Percentiles rank a stretch among this genome's conserved stretches.
Conservation (phyloP, 2,797 vertebrate species). For the Momotus momota region DNA sequence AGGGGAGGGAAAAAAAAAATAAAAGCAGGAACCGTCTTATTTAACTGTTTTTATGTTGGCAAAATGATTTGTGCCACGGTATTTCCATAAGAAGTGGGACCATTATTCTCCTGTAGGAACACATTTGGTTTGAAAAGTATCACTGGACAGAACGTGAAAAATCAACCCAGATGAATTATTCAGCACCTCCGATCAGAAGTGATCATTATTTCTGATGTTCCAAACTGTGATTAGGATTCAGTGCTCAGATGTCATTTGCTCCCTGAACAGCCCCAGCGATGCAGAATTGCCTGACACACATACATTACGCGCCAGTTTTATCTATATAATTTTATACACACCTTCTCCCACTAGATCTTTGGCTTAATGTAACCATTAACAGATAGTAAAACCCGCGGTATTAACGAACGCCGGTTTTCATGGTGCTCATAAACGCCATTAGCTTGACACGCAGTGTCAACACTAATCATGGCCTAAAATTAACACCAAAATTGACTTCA, state of each 20-base stretch:
- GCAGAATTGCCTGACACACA: slow-evolving; percentile 56
- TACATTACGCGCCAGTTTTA: slow-evolving; percentile 28
- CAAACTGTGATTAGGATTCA: slow-evolving; percentile 83
- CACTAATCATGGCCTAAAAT: slow-evolving; percentile 83
- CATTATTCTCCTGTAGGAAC: slow-evolving; percentile 85
- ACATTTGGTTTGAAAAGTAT: slow-evolving; percentile 85
- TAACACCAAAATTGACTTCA: slow-evolving; percentile 82
- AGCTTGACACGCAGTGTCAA: slow-evolving; percentile 78
- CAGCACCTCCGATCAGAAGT: slow-evolving; percentile 81
- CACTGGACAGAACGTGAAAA: slow-evolving; percentile 80
- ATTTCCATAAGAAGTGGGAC: slow-evolving; percentile 85
- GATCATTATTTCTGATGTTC: slow-evolving; percentile 84
- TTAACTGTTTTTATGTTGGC: slow-evolving; percentile 80
- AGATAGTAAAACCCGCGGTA: slow-evolving; percentile 46
- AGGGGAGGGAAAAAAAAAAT: slow-evolving; percentile 18
- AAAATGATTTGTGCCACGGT: slow-evolving; percentile 82
- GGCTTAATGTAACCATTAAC: slow-evolving; percentile 64
- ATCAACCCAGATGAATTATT: slow-evolving; percentile 84
- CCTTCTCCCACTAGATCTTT: slow-evolving; percentile 38
- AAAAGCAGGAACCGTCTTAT: slow-evolving; percentile 77
- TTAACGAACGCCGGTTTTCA: slow-evolving; percentile 69
- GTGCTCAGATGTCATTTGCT: slow-evolving; percentile 80
- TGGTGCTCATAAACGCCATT: slow-evolving; percentile 70
- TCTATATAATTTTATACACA: slow-evolving; percentile 68
- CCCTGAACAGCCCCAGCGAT: slow-evolving; percentile 67